Conservation (phyloP, 2,888 invertebrate genomes). For the Hermaeophaga mercurialis region DNA sequence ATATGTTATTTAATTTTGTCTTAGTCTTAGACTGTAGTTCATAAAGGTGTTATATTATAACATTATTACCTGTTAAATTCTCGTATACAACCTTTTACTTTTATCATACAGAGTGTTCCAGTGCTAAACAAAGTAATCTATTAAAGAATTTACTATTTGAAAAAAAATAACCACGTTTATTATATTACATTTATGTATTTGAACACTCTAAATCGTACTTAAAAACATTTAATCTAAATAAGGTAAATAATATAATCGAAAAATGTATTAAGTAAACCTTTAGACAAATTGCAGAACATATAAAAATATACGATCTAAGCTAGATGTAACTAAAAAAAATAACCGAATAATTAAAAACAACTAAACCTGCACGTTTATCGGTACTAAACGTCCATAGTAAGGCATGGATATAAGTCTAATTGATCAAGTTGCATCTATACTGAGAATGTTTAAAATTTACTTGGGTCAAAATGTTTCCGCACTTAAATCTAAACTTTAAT, state of each 20-base stretch:
- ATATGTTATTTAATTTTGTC: no score
- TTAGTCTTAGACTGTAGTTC: not conserved
- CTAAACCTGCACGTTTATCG: slow-evolving; percentile 14
- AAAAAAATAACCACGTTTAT: no score
- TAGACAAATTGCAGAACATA: not conserved
- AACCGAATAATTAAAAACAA: slow-evolving; percentile 1
- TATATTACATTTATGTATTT: no score
- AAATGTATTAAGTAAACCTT: not conserved
- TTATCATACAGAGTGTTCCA: not conserved
- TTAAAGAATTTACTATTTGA: no score
- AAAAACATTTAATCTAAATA: no score
- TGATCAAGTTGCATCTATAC: slow-evolving; percentile 19
- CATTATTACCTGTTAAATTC: not conserved
- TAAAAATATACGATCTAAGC: not conserved
- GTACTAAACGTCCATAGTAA: slow-evolving; percentile 3
- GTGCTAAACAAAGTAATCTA: no score
- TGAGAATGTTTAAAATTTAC: slow-evolving; percentile 6
- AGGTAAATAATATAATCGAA: no score
- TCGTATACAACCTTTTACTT: not conserved
- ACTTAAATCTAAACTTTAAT: not conserved
- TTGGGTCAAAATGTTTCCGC: not conserved
- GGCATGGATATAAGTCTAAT: slow-evolving; percentile 21
- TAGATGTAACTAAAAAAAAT: slow-evolving; percentile 1
- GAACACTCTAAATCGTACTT: no score
- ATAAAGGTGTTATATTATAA: not conserved